Percentiles rank a stretch among this genome's conserved stretches.
These are phyloP conservation scores for Zaprionus vittiger DNA, from an alignment of 1,140 invertebrate species.

Conservation along the genomic window DNA sequence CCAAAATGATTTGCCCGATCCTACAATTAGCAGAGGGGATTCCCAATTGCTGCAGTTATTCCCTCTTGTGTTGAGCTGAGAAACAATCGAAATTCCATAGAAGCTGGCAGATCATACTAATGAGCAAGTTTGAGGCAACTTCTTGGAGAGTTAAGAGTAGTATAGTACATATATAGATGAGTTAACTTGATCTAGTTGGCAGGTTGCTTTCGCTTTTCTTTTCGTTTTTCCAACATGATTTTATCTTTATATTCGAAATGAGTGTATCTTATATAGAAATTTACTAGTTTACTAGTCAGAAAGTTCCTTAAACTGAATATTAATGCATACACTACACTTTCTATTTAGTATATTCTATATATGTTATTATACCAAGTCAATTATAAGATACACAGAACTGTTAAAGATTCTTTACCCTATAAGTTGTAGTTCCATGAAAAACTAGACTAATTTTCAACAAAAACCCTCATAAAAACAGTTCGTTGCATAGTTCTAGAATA, in stretches of 20 bases:
- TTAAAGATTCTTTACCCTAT: neutral
- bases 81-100: neutral
- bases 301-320: neutral
- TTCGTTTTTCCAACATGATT: neutral
- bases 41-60: neutral
- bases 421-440: too few species aligned
- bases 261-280: neutral
- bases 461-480: too few species aligned
- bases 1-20: neutral
- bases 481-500: neutral
- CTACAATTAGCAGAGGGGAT: constrained; percentile 8
- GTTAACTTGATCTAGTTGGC: neutral
- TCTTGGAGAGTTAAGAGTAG: too few species aligned
- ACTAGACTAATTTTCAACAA: too few species aligned
- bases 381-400: neutral
- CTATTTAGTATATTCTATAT: too few species aligned
- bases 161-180: too few species aligned
- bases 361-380: neutral
- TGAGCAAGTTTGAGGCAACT: neutral
- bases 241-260: neutral
- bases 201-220: neutral
- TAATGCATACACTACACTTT: neutral
- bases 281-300: neutral
- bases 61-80: too few species aligned
- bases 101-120: too few species aligned